A percentile compares a stretch with the other conserved stretches of the same genome.
Conservation (phyloP, 1,140 invertebrate species). For the Pteromalus puparum region DNA sequence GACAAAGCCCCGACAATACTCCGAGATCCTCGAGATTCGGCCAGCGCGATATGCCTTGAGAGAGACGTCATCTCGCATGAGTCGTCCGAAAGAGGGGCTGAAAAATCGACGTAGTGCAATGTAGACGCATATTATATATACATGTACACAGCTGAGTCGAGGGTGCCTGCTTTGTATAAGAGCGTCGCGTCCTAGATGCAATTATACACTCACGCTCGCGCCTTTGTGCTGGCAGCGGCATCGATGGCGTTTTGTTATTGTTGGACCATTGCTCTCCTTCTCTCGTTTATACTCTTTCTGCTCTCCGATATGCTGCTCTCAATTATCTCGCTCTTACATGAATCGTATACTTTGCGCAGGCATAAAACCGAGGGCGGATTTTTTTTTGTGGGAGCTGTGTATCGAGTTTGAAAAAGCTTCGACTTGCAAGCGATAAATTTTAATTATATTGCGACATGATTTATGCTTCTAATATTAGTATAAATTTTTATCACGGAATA, state of each 20-base stretch:
- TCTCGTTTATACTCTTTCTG: neutral
- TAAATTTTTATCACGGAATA: no score
- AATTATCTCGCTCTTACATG: conserved; percentile 28
- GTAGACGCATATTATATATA: no score
- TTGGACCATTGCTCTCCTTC: conserved; percentile 60
- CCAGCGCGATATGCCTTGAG: neutral
- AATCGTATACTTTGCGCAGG: neutral
- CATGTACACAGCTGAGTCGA: conserved; percentile 56
- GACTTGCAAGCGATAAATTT: no score
- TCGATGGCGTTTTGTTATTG: conserved; percentile 73
- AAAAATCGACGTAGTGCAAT: conserved; percentile 65
- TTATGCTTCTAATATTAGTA: neutral
- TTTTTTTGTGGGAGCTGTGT: neutral
- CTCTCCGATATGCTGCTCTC: neutral
- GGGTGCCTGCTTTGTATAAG: conserved; percentile 63
- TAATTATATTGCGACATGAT: no score
- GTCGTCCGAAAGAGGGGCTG: conserved; percentile 63
- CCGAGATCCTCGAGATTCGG: conserved; percentile 61
- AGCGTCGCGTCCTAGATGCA: conserved; percentile 62
- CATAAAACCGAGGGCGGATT: neutral
- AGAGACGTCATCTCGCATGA: conserved; percentile 52
- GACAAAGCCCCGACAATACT: conserved; percentile 72
- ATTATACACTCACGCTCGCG: conserved; percentile 64
- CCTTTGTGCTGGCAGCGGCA: conserved; percentile 61
- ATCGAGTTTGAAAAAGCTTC: no score